Base-by-base conservation (phyloP, 2,888 invertebrate species). In the Ennomos quercinarius region DNA sequence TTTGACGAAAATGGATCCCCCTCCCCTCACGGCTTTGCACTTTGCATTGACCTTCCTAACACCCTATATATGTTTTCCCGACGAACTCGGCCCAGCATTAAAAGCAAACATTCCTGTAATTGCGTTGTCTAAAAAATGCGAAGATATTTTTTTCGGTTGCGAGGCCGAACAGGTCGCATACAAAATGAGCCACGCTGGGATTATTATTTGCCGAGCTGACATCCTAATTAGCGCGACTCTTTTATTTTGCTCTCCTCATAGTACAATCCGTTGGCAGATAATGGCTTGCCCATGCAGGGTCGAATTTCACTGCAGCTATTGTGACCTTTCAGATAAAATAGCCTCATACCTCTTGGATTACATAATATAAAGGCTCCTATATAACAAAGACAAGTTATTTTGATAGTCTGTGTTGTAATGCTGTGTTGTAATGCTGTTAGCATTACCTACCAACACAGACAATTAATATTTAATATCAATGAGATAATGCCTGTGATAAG, bases 121-220 rank as follows among this genome's bases (percentile, higher is more conserved):
- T 89, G 87, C 81, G 81, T 83, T 84, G 82, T 83, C 81, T 83
- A 80, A 88, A 89, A 85, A 88, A 85, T 78, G 81, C 70, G 72
- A 78, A 83, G 81, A 87, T 84, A 86, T 81, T 78, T 86, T 86
- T 86, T 86, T 84, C 81, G 83, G 81, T 77, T 71, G 73, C 77
- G 74, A 76, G 27, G 27, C 27, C 27, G 76, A 75, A 75, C 74
- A 75, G 80, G 75, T 80, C 83, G 87, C 87, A 89, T 90, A 87
- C 85, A 72, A 85, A 89, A 89, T 89, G 84, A 87, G 83, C 74
- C 79, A 76, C 79, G 75, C 73, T 74, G 82, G 85, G 84, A 86
- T 88, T 87, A 89, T 87, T 90, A 88, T 89, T 89, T 88, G 86
- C 87, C 79, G 78, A 83, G 82, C 83, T 82, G 88, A 89, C 89